Conservation (phyloP, 1,140 invertebrate species). For the Drosophila truncata region DNA sequence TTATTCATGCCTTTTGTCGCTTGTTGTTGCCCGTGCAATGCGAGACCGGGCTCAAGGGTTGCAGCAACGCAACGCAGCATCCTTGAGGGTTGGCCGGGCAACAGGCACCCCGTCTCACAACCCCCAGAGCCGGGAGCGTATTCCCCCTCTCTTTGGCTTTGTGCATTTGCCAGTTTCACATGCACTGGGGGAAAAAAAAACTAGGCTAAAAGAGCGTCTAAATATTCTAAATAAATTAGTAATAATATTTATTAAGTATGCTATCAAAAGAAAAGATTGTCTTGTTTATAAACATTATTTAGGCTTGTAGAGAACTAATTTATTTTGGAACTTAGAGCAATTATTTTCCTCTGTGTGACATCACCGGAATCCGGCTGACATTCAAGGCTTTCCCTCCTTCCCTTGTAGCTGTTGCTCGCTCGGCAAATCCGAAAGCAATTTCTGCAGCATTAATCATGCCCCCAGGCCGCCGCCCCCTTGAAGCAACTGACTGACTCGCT, state of each 20-base stretch:
- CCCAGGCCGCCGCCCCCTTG: conserved; percentile 7
- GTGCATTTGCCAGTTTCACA: conserved; percentile 61
- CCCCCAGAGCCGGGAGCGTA: not conserved
- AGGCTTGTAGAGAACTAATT: not conserved
- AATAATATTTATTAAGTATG: not conserved
- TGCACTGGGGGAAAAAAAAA: conserved; percentile 9
- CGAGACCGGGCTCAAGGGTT: conserved; percentile 36
- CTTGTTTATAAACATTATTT: not conserved
- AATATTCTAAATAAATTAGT: not conserved
- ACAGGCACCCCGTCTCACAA: conserved; percentile 46
- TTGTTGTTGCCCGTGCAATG: conserved; percentile 34
- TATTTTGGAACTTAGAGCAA: accelerated
- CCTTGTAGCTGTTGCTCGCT: conserved; percentile 43
- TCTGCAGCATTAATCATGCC: conserved; percentile 76
- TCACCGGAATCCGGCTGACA: conserved; percentile 22
- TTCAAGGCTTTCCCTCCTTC: not conserved
- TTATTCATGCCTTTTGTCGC: conserved; percentile 71
- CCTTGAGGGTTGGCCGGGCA: conserved; percentile 67
- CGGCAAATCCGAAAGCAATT: conserved; percentile 74
- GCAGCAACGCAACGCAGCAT: conserved; percentile 27
- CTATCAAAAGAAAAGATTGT: not conserved
- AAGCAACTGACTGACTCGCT: conserved; percentile 31
- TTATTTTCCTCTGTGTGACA: conserved; percentile 25
- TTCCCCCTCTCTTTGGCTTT: conserved; percentile 33
- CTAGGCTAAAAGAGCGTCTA: not conserved